phyloP scores from a whole-genome alignment of 2,113 vertebrate species.

The Esox niger region DNA sequence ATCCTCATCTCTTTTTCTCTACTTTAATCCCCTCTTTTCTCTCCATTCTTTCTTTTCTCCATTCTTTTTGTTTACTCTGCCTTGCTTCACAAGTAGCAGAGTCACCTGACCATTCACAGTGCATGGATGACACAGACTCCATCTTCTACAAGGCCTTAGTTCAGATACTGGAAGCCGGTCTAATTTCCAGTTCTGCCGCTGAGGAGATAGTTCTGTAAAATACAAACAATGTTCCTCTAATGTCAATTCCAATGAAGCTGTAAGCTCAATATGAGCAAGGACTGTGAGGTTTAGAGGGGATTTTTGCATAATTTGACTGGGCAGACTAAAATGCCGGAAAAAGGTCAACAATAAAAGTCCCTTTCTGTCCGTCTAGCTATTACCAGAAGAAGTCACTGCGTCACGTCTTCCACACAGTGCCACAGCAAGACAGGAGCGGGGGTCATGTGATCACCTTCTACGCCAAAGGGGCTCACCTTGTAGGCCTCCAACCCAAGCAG shows the following conservation, averaged over 20 bases:
- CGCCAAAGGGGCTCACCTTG: constrained; percentile 11
- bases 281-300: too few relatives aligned
- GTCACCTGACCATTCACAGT: neutral
- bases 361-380: neutral
- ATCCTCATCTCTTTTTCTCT: neutral
- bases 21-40: neutral
- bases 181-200: constrained; percentile 4
- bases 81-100: neutral
- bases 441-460: constrained; percentile 9
- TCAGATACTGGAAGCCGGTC: constrained; percentile 2
- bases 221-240: neutral
- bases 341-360: neutral
- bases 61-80: neutral
- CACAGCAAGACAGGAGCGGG: neutral
- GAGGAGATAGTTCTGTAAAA: constrained; percentile 11
- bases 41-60: neutral
- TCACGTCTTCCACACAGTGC: neutral
- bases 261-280: too few relatives aligned
- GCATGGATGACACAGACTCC: constrained; percentile 2
- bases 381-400: neutral
- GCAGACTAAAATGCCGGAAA: too few relatives aligned
- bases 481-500: constrained; percentile 18
- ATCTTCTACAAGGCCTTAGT: constrained; percentile 15
- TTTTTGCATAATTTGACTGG: too few relatives aligned
- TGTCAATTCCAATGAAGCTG: too few relatives aligned